These are phyloP conservation scores for Dallia pectoralis DNA, from an alignment of 2,797 vertebrate species.

Conservation along the genomic window DNA sequence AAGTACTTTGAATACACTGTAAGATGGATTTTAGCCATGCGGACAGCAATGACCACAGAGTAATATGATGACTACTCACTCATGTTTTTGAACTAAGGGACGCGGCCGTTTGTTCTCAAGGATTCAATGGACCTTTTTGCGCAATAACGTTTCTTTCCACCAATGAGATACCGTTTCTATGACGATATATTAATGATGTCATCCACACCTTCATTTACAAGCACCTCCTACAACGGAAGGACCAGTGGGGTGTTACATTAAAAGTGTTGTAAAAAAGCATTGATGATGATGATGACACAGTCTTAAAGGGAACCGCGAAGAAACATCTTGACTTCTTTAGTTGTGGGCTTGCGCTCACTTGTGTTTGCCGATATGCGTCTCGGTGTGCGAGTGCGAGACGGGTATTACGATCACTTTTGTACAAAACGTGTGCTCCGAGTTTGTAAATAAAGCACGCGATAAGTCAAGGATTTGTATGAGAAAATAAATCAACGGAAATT, in stretches of 20 bases:
- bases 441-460: neutral
- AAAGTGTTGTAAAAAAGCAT: neutral
- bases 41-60: conserved; percentile 1
- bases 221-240: neutral
- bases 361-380: neutral
- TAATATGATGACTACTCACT: conserved; percentile 10
- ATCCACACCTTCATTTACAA: neutral
- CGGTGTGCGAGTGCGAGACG: neutral
- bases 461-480: neutral
- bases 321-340: neutral
- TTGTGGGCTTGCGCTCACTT: conserved; percentile 14
- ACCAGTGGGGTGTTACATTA: neutral
- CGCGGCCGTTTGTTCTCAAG: conserved; percentile 9
- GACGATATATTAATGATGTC: neutral
- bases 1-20: conserved; percentile 28
- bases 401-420: conserved; percentile 1
- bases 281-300: neutral
- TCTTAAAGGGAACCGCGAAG: neutral
- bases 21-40: conserved; percentile 16
- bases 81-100: conserved; percentile 23
- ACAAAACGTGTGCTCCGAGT: neutral
- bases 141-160: conserved; percentile 10
- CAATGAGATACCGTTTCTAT: neutral
- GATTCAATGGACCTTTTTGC: conserved; percentile 2
- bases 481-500: neutral